A percentile compares a stretch with the other conserved stretches of the same genome.
Conservation (phyloP, 2,113 vertebrate species). For the Dermatemys mawii region DNA sequence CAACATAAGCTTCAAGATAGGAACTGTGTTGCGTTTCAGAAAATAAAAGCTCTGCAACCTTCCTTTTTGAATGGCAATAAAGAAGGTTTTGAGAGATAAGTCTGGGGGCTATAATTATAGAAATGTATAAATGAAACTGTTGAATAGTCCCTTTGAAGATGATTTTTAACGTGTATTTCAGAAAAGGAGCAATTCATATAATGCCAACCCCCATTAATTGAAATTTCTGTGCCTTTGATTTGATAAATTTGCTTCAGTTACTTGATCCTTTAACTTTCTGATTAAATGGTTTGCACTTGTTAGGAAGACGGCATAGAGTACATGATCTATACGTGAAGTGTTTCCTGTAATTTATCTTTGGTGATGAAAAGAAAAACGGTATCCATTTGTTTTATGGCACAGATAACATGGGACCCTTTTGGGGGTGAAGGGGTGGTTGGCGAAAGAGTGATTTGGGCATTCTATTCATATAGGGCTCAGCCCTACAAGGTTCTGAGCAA, state of each 20-base stretch:
- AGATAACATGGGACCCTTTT: background rate
- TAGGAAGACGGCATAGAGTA: background rate
- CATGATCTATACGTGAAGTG: background rate
- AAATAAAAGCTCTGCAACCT: background rate
- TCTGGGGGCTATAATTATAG: constrained; percentile 53
- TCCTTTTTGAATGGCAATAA: constrained; percentile 59
- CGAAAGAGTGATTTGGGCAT: background rate
- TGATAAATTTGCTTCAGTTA: constrained; percentile 69
- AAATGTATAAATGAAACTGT: constrained; percentile 66
- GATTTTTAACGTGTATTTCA: constrained; percentile 66
- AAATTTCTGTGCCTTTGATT: constrained; percentile 67
- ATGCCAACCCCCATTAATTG: constrained; percentile 74
- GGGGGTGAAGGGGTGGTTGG: background rate
- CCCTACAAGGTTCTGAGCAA: background rate
- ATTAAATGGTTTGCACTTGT: constrained; percentile 53
- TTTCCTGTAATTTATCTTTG: background rate
- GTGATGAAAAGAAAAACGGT: background rate
- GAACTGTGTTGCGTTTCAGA: background rate
- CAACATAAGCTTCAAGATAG: constrained; percentile 28
- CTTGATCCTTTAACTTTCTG: constrained; percentile 55
- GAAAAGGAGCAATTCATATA: constrained; percentile 72
- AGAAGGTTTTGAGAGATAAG: constrained; percentile 54
- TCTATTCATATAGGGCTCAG: background rate
- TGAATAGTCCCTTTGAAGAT: constrained; percentile 69
- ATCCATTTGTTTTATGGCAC: accelerated